Evolutionary conservation across 2,888 invertebrate genomes (phyloP), one percentile per base, ranked within the genome.

Genomic region (Parapristionchus giblindavisi): DNA sequence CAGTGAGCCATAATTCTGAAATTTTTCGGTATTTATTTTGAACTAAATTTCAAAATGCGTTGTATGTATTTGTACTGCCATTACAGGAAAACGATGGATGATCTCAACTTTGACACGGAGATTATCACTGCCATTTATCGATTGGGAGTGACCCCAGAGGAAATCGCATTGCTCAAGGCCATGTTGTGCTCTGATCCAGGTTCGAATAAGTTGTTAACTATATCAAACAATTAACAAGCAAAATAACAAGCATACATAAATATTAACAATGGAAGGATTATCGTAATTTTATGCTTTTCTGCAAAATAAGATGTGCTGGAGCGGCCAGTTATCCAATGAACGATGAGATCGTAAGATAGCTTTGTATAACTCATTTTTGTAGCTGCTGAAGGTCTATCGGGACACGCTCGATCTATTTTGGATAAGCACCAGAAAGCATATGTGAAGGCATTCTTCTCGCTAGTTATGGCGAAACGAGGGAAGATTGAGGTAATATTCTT

Each of bases 91-190:
- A 65, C 63, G 43, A 43, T 65, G 11, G 24, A 21, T 11, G 63
- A 65, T 43, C 63, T 65, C 1, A 29, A 65, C 29, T 65, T 43
- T 43, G 63, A 65, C 40, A 43, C 43, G 14, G 63, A 65, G 43
- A 29, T 65, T 29, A 65, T 65, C 63, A 36, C 32, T 11, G 27
- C 29, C 63, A 65, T 65, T n/a, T 40, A 65, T 43, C 63, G 63
- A 43, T 11, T 65, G 63, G 27, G 14, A 3, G 36, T 65, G 43
- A 43, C 27, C 43, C 43, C 40, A 29, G 24, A 32, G 4, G 63
- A 65, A 29, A 43, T 36, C 63, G 63, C 63, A 3, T 17, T 65
- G 2, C 40, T 65, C 40, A 65, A 65, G 29, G 63, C 63, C 3
- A 65, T 65, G 21, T 40, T 65, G 1, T 43, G 63, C 43, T 24